Evolutionary conservation across 2,797 vertebrate genomes (phyloP).

Genomic region (Poecilia gillii): DNA sequence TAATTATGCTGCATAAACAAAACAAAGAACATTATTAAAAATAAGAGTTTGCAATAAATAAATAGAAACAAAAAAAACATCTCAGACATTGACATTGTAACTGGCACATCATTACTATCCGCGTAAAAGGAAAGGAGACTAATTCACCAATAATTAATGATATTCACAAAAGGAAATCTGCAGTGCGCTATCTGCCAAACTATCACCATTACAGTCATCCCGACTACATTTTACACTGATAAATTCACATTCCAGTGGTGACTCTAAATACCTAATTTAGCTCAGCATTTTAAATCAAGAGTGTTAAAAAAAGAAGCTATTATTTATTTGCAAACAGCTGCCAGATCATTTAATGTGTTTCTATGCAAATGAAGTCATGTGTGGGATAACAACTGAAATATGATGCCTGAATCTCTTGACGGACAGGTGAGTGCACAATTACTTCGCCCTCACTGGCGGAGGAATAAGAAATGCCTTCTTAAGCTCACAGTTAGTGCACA

Average conservation of each 20-base stretch:
- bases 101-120: background rate
- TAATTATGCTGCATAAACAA: background rate
- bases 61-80: background rate
- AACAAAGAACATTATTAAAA: background rate
- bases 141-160: conserved; percentile 35
- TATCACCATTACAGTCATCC: conserved; percentile 34
- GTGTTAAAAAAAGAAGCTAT: conserved; percentile 24
- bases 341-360: conserved; percentile 67
- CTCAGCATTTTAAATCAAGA: conserved; percentile 31
- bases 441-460: conserved; percentile 48
- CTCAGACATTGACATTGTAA: background rate
- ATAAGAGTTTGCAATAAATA: background rate
- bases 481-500: conserved; percentile 23
- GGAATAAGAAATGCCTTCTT: conserved; percentile 49
- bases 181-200: conserved; percentile 14
- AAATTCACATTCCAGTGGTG: conserved; percentile 37
- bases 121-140: background rate
- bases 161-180: conserved; percentile 43
- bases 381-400: conserved; percentile 62
- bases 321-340: conserved; percentile 61
- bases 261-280: conserved; percentile 50
- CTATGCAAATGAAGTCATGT: conserved; percentile 72
- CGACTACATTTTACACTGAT: conserved; percentile 10
- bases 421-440: conserved; percentile 63
- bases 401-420: conserved; percentile 62